Base-by-base conservation (phyloP, 2,888 invertebrate species). In the Drosophila mercatorum region DNA sequence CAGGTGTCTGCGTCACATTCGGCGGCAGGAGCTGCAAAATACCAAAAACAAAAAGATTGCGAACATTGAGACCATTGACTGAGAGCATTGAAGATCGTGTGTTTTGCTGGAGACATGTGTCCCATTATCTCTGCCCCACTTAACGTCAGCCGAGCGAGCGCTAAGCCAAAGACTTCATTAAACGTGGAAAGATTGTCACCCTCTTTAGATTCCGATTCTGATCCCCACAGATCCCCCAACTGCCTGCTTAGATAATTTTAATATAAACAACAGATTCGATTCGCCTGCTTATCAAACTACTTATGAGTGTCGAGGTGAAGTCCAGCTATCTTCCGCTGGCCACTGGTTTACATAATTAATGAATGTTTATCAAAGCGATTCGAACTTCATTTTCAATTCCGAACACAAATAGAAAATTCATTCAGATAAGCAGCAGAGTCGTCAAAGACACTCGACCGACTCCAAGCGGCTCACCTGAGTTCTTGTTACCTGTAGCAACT, bases 301-400 rank as follows among this genome's bases (percentile, higher is more conserved):
- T 57, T 26, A 57, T 56, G 43, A 43, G 28, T 56, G 56, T 53
- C 31, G 36, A 11, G 38, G 38, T 11, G 12, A 22, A 28, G 41
- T 63, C 28, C 22, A 55, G 57, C 61, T 43, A 68, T 60, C 55
- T 38, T 17, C 51, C 12, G 49, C 49, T 55, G 55, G 71, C 75
- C 66, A 63, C 72, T 72, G 76, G 81, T 83, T 84, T 90, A 89
- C 89, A 89, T 89, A 90, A 83, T 81, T 84, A 89, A 90, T 88
- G 80, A 78, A 80, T 84, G 81, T 80, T 90, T 75, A 88, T 86
- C 86, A 62, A 64, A 56, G 68, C 71, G 66, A 72, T 75, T 80
- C 68, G 68, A 80, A 72, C 77, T 82, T 75, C 62, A 84, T 76
- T 85, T 74, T 28, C 61, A 66, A 80, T 75, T 74, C 55, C 34